phyloP scores from a whole-genome alignment of 2,888 invertebrate genomes.

The Perizoma affinitatum region DNA sequence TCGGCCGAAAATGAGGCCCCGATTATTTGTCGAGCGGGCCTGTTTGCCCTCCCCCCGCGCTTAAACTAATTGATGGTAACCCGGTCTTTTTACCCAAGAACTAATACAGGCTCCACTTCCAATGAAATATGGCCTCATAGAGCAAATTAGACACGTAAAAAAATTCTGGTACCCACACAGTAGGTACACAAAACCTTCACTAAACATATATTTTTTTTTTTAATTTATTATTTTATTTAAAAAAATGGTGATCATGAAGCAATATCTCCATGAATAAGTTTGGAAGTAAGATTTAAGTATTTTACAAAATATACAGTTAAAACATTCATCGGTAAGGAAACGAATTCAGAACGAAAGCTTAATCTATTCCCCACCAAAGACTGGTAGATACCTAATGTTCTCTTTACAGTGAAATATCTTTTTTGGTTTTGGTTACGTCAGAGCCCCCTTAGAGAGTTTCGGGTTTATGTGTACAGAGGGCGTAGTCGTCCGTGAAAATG shows the following conservation, averaged over 20 bases:
- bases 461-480: constrained; percentile 36
- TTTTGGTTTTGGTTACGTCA: constrained; percentile 55
- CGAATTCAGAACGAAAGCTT: neutral
- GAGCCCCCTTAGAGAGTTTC: constrained; percentile 20
- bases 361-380: constrained; percentile 54
- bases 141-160: neutral
- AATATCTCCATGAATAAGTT: too few relatives aligned
- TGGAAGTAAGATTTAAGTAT: too few relatives aligned
- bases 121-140: neutral
- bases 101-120: constrained; percentile 6
- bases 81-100: constrained; percentile 51
- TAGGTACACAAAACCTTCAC: too few relatives aligned
- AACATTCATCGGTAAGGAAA: neutral
- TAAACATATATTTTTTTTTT: too few relatives aligned
- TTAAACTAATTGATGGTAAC: constrained; percentile 73
- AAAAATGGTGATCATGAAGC: too few relatives aligned
- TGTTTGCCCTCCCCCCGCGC: constrained; percentile 62
- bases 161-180: too few relatives aligned
- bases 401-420: constrained; percentile 73
- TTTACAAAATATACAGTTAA: too few relatives aligned
- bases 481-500: constrained; percentile 36
- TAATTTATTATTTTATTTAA: too few relatives aligned
- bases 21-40: constrained; percentile 66
- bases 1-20: constrained; percentile 64
- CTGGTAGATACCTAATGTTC: constrained; percentile 59